A percentile compares a stretch with the other conserved stretches of the same genome.
Evolutionary conservation across 2,888 invertebrate genomes (phyloP).

Genomic region (Dioctria linearis): DNA sequence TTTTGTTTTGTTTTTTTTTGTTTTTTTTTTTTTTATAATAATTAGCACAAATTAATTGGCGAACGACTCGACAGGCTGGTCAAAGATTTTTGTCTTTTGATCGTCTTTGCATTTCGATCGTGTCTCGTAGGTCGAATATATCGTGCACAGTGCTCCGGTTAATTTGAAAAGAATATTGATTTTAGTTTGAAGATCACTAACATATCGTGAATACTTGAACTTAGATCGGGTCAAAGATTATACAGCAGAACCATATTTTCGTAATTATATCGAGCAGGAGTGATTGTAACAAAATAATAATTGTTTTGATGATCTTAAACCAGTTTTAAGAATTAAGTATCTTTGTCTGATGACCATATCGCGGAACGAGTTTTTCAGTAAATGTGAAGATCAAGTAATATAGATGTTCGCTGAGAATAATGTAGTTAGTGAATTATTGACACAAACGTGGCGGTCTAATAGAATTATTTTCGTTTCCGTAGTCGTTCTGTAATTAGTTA

Average conservation of each 20-base stretch:
- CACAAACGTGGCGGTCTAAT: background rate
- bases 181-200: background rate
- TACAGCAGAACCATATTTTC: background rate
- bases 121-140: background rate
- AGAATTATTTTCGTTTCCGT: too few relatives aligned
- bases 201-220: background rate
- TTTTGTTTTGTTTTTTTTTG: too few relatives aligned
- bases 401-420: conserved; percentile 11
- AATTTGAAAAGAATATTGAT: background rate
- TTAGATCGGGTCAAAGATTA: conserved; percentile 34
- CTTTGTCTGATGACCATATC: conserved; percentile 23
- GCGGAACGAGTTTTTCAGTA: conserved; percentile 24
- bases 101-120: background rate
- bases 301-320: conserved; percentile 24
- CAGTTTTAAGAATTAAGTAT: conserved; percentile 24
- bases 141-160: background rate
- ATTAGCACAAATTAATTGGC: background rate
- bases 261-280: background rate
- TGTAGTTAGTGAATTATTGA: background rate
- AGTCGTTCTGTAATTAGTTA: too few relatives aligned
- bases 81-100: conserved; percentile 1
- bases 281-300: background rate
- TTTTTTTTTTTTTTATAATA: too few relatives aligned
- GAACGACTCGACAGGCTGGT: background rate
- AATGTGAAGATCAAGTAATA: conserved; percentile 22